Percentiles rank a stretch among this genome's conserved stretches.
Evolutionary conservation across 2,888 invertebrate genomes (phyloP).

Genomic region (Acheta domesticus): DNA sequence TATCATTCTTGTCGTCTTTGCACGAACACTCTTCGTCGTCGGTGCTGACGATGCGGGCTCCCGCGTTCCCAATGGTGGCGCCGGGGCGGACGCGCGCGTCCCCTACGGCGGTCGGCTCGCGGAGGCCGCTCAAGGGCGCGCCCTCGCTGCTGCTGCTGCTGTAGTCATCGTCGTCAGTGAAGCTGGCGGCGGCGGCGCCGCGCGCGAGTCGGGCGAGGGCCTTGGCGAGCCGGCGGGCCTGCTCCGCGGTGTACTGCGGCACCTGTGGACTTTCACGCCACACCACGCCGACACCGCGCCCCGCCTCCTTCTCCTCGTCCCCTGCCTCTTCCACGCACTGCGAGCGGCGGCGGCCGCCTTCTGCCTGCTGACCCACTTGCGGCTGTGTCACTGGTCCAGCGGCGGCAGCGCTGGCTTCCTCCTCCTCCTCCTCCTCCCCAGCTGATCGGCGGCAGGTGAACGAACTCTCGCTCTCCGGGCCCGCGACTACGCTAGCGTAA

Average conservation of each 20-base stretch:
- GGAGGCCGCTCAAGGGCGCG: neutral
- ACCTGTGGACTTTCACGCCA: conserved; percentile 18
- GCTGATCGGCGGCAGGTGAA: neutral
- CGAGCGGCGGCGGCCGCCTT: neutral
- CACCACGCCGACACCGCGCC: neutral
- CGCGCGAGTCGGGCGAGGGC: conserved; percentile 6
- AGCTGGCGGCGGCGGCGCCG: neutral
- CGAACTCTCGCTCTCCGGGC: neutral
- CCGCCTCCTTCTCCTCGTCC: conserved; percentile 18
- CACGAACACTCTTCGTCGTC: neutral
- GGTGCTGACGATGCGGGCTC: neutral
- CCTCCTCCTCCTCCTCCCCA: neutral
- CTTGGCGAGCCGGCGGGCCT: neutral
- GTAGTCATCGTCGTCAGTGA: neutral
- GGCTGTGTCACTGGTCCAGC: neutral
- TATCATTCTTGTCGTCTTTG: neutral
- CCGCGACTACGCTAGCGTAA: conserved; percentile 3
- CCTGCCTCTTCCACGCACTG: neutral
- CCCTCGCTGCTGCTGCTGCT: neutral
- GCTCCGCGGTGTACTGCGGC: conserved; percentile 12
- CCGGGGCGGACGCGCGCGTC: neutral
- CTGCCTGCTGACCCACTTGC: conserved; percentile 5
- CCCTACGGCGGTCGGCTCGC: neutral
- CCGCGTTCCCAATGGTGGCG: neutral
- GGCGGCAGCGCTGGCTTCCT: neutral